These are phyloP conservation scores for Epinephelus malabaricus DNA, from an alignment of 2,797 vertebrate genomes.

Conservation along the genomic window DNA sequence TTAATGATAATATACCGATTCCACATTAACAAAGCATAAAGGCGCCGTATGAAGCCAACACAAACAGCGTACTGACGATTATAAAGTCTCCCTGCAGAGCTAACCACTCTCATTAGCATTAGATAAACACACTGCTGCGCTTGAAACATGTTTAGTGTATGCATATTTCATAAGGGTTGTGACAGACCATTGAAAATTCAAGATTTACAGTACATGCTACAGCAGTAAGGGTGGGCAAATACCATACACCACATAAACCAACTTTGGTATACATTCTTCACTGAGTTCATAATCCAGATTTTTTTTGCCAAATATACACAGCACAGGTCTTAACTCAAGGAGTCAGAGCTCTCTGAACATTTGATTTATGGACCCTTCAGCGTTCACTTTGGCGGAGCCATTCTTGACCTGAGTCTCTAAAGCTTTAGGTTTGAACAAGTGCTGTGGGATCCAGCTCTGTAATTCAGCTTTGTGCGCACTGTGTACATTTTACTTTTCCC, in stretches of 20 bases:
- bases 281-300: slow-evolving; percentile 30
- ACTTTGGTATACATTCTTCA: slow-evolving; percentile 44
- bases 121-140: slow-evolving; percentile 59
- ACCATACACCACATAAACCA: slow-evolving; percentile 36
- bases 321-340: slow-evolving; percentile 24
- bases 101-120: slow-evolving; percentile 63
- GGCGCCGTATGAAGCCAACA: slow-evolving; percentile 39
- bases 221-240: slow-evolving; percentile 43
- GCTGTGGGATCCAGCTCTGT: slow-evolving; percentile 27
- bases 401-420: slow-evolving; percentile 37
- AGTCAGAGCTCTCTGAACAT: slow-evolving; percentile 25
- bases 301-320: slow-evolving; percentile 43
- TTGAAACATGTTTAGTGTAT: slow-evolving; percentile 39
- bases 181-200: slow-evolving; percentile 52
- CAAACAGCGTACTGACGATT: slow-evolving; percentile 55
- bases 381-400: slow-evolving; percentile 41
- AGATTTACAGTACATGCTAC: slow-evolving; percentile 42
- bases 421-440: slow-evolving; percentile 47
- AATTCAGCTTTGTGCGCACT: slow-evolving; percentile 34
- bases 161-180: slow-evolving; percentile 58
- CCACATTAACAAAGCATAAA: slow-evolving; percentile 31
- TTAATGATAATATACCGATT: slow-evolving; percentile 25
- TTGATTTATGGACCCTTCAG: slow-evolving; percentile 56
- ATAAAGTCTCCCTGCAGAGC: slow-evolving; percentile 38
- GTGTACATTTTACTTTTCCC: slow-evolving; percentile 48